phyloP scores from a whole-genome alignment of 35 echinoderm and acorn worm genomes.

The Patiria miniata region DNA sequence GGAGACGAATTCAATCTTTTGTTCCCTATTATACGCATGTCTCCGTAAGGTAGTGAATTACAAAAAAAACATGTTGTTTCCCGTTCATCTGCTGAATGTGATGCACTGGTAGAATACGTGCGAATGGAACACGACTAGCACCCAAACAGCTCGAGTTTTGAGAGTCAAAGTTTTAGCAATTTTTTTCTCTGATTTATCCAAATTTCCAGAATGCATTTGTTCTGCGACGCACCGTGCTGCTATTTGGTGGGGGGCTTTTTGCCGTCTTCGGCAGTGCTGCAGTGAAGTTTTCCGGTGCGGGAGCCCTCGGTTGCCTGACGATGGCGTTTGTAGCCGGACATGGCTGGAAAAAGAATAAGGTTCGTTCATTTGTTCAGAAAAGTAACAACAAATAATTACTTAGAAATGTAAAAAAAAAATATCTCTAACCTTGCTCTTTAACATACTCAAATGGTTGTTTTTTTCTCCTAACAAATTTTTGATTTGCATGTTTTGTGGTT shows the following conservation, averaged over 20 bases:
- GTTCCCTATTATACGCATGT: too few relatives aligned
- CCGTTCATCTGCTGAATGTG: too few relatives aligned
- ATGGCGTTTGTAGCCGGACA: conserved; percentile 91
- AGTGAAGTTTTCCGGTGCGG: conserved; percentile 74
- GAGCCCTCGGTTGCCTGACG: conserved; percentile 78
- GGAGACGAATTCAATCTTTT: too few relatives aligned
- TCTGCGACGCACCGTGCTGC: conserved; percentile 44
- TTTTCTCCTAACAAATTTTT: too few relatives aligned
- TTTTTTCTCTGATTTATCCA: too few relatives aligned
- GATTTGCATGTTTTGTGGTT: too few relatives aligned
- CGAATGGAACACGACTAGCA: too few relatives aligned
- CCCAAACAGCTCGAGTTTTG: too few relatives aligned
- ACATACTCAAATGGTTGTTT: not conserved
- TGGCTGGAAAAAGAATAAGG: conserved; percentile 78
- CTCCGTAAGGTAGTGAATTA: too few relatives aligned
- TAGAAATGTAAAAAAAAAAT: not conserved
- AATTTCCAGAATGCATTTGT: conserved; percentile 12
- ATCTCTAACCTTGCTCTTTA: not conserved
- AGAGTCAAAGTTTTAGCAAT: too few relatives aligned
- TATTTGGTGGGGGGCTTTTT: conserved; percentile 70
- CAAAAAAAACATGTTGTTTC: too few relatives aligned
- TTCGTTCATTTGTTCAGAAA: not conserved
- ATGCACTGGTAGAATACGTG: too few relatives aligned
- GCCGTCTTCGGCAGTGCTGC: conserved; percentile 81
- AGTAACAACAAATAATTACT: not conserved